phyloP scores from a whole-genome alignment of 2,113 vertebrate genomes.

The Falcunculus frontatus region DNA sequence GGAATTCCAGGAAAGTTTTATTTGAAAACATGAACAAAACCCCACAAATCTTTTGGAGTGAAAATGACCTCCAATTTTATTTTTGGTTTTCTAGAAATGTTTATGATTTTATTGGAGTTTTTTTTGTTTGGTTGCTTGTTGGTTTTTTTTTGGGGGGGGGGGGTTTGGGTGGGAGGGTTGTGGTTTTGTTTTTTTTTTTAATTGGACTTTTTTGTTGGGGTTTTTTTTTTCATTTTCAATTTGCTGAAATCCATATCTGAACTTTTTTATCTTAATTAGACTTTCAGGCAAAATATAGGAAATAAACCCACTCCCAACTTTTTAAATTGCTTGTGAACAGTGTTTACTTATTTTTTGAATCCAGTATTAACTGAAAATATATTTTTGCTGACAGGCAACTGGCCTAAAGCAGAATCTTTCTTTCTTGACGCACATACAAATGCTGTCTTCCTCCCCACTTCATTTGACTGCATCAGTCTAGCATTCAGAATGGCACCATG shows the following conservation, averaged over 20 bases:
- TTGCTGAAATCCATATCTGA: background rate
- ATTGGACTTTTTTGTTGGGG: no score
- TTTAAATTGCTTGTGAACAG: background rate
- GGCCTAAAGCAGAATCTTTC: background rate
- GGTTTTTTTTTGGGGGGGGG: no score
- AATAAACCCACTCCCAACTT: background rate
- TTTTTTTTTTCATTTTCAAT: background rate
- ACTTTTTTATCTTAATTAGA: background rate
- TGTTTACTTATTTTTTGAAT: background rate
- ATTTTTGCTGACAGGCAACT: background rate
- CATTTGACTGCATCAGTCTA: background rate
- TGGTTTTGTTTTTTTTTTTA: no score
- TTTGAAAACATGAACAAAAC: background rate
- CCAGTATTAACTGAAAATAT: background rate
- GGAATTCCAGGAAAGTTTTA: background rate
- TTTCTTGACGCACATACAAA: background rate
- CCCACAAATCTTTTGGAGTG: background rate
- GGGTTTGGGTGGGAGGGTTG: no score
- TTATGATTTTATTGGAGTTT: no score
- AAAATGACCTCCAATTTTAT: fast-evolving
- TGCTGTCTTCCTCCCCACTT: background rate
- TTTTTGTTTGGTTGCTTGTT: background rate
- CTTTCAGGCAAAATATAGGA: background rate
- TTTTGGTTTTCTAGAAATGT: background rate
- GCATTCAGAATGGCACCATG: background rate